phyloP scores from a whole-genome alignment of 1,140 invertebrate species.

The Aphis craccivora region DNA sequence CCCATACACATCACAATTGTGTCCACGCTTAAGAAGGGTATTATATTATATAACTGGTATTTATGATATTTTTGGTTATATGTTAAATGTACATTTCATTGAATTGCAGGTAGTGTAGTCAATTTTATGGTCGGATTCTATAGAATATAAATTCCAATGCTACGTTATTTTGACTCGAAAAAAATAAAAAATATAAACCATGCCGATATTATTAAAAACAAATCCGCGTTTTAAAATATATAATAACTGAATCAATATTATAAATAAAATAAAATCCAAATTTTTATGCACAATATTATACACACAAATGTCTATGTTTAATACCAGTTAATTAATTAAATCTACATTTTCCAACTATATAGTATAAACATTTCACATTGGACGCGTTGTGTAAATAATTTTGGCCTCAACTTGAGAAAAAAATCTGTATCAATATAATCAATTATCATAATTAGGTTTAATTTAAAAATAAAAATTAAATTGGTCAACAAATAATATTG shows the following conservation, averaged over 20 bases:
- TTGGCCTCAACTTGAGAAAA: too few relatives aligned
- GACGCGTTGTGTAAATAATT: neutral
- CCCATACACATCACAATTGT: neutral
- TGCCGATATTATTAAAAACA: neutral
- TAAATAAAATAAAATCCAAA: neutral
- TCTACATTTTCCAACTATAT: neutral
- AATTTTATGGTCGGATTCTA: neutral
- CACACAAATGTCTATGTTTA: neutral
- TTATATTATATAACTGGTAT: neutral
- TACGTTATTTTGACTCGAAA: neutral
- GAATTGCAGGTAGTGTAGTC: neutral
- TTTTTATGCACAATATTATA: neutral
- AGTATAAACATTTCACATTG: neutral
- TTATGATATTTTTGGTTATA: neutral
- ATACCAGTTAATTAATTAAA: neutral
- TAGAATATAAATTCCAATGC: neutral
- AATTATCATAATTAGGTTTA: too few relatives aligned
- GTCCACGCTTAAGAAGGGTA: neutral
- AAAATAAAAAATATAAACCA: neutral
- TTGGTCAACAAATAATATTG: too few relatives aligned
- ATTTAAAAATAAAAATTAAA: too few relatives aligned
- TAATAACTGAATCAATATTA: too few relatives aligned
- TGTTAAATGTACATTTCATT: neutral
- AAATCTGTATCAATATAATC: too few relatives aligned
- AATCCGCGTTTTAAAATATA: too few relatives aligned